Evolutionary conservation across 2,888 invertebrate species (phyloP), one percentile per base, ranked within the genome.

Genomic region (Scaptomyza polygonia): DNA sequence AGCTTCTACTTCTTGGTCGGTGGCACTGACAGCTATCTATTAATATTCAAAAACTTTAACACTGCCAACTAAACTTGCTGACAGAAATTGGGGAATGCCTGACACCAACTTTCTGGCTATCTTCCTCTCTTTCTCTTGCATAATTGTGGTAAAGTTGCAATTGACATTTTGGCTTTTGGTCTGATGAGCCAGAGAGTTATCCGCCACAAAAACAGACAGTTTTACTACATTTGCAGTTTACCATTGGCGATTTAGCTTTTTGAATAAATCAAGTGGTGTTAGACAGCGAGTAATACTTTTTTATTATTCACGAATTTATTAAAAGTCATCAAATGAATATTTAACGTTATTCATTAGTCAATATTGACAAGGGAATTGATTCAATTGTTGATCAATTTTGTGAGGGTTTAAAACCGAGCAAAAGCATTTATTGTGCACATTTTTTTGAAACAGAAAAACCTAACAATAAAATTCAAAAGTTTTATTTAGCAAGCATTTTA

Each of bases 101-200:
- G 29, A 29, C 39, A 43, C 42, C 27, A 74, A 62, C 56, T 66
- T 72, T 65, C 29, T 5, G 70, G 59, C 56, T 66, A 67, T 65
- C 21, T 72, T 65, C 21, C 6, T 11, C 30, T n/a, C 8, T n/a
- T 8, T 30, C 32, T 39, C 3, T 32, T 67, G 59, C 70, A 75
- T 76, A 76, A 79, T 76, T 76, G 79, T 53, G 76, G 79, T 45
- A 57, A 74, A 74, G 48, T 67, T 76, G 63, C 76, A 64, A 70
- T 75, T 78, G 76, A 66, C 76, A 70, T 58, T 70, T 64, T 59
- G 52, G 32, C 61, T 42, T 34, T 49, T 64, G 62, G 39, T 32
- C 36, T 16, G 7, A 14, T 14, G n/a, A 36, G 34, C 5, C 0
- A 0, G 39, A 39, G 39, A 8, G n/a, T 54, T 51, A 14, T 29